phyloP scores from a whole-genome alignment of 2,888 invertebrate genomes.

The Camponotus fellah region DNA sequence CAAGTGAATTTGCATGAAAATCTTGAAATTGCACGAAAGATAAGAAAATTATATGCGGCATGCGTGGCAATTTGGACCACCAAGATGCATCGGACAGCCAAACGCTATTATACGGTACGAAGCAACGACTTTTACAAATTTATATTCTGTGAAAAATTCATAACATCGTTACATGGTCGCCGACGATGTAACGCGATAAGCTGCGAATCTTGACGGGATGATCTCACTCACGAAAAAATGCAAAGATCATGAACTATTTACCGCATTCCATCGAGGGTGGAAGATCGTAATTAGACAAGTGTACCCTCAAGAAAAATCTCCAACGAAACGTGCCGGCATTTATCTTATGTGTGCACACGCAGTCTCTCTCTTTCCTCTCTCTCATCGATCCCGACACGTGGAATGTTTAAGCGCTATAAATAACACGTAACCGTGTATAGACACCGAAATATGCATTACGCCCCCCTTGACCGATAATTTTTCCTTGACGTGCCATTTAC shows the following conservation, averaged over 20 bases:
- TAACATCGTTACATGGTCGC: conserved; percentile 13
- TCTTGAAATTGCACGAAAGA: conserved; percentile 13
- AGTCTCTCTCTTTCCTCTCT: not conserved
- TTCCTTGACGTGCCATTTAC: conserved; percentile 32
- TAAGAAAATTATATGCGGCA: conserved; percentile 30
- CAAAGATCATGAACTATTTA: conserved; percentile 1
- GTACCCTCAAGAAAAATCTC: not conserved
- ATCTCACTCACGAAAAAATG: conserved; percentile 10
- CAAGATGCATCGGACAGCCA: conserved; percentile 1
- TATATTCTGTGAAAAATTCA: conserved; percentile 6
- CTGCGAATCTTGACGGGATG: not conserved
- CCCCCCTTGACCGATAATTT: conserved; percentile 1
- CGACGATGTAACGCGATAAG: conserved; percentile 11
- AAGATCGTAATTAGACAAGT: conserved; percentile 18
- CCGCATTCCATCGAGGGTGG: not conserved
- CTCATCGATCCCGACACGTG: not conserved
- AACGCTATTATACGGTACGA: conserved; percentile 4
- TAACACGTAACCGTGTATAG: conserved; percentile 42
- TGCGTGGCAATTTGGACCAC: conserved; percentile 24
- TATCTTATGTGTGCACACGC: not conserved
- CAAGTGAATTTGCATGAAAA: conserved; percentile 6
- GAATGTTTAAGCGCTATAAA: conserved; percentile 17
- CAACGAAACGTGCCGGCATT: not conserved
- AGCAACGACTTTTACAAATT: conserved; percentile 17
- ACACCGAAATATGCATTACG: conserved; percentile 40